Conservation (phyloP, 2,888 invertebrate species). For the Netelia fuscicornis region DNA sequence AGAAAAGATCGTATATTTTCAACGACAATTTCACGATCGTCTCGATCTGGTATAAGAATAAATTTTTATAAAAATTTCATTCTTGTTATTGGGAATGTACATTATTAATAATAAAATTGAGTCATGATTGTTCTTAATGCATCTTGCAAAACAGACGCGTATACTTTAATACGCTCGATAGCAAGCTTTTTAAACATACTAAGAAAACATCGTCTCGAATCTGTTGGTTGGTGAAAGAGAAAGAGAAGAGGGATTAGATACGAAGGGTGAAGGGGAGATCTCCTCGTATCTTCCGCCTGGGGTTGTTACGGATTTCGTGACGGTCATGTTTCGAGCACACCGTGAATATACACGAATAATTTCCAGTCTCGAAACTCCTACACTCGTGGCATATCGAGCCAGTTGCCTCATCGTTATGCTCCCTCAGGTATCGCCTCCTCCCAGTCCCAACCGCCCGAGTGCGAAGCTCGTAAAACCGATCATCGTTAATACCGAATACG, state of each 20-base stretch:
- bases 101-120: neutral
- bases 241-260: neutral
- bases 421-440: slow-evolving; percentile 37
- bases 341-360: slow-evolving; percentile 8
- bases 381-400: slow-evolving; percentile 5
- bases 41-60: too few species aligned
- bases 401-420: slow-evolving; percentile 38
- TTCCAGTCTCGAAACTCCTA: slow-evolving; percentile 36
- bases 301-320: too few species aligned
- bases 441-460: too few species aligned
- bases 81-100: too few species aligned
- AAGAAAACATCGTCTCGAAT: slow-evolving; percentile 46
- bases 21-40: too few species aligned
- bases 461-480: slow-evolving; percentile 74
- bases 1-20: too few species aligned
- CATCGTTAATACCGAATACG: slow-evolving; percentile 76
- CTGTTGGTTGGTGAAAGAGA: slow-evolving; percentile 18
- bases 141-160: neutral
- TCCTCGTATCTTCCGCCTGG: slow-evolving; percentile 9
- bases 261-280: neutral
- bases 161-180: neutral
- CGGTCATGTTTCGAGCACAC: slow-evolving; percentile 8
- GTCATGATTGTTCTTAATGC: neutral
- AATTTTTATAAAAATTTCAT: too few species aligned
- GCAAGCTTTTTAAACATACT: too few species aligned